These are phyloP conservation scores for Epiblema foenella DNA, from an alignment of 2,888 invertebrate genomes.

Conservation along the genomic window DNA sequence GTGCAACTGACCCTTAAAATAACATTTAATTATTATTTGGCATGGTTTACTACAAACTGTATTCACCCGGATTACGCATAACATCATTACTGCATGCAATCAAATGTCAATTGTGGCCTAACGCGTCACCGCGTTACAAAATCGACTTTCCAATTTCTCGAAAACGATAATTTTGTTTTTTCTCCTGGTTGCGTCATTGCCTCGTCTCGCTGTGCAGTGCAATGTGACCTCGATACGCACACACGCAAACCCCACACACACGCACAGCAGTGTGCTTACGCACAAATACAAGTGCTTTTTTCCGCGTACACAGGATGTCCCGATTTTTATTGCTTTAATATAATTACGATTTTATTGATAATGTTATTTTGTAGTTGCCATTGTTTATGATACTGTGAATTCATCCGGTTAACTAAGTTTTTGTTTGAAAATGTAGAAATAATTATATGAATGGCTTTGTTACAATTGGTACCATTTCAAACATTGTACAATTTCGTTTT, in stretches of 20 bases:
- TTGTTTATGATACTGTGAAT: neutral
- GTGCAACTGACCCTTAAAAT: too few species aligned
- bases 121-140: slow-evolving; percentile 42
- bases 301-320: slow-evolving; percentile 63
- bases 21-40: too few species aligned
- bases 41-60: neutral
- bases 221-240: slow-evolving; percentile 79
- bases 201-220: slow-evolving; percentile 64
- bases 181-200: slow-evolving; percentile 43
- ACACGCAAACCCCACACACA: slow-evolving; percentile 55
- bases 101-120: slow-evolving; percentile 35
- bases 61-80: neutral
- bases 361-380: slow-evolving; percentile 17
- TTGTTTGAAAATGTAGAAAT: neutral
- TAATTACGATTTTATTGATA: slow-evolving; percentile 44
- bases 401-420: neutral
- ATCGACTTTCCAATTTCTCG: slow-evolving; percentile 44
- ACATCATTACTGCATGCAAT: slow-evolving; percentile 10
- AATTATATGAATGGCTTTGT: too few species aligned
- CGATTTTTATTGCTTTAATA: slow-evolving; percentile 53
- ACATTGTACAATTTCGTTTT: too few species aligned
- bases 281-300: slow-evolving; percentile 58
- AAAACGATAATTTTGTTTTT: slow-evolving; percentile 42
- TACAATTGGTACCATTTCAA: too few species aligned
- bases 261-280: slow-evolving; percentile 55